These are phyloP conservation scores for Taxidea taxus DNA, from an alignment of 2,113 vertebrate genomes.

Conservation along the genomic window DNA sequence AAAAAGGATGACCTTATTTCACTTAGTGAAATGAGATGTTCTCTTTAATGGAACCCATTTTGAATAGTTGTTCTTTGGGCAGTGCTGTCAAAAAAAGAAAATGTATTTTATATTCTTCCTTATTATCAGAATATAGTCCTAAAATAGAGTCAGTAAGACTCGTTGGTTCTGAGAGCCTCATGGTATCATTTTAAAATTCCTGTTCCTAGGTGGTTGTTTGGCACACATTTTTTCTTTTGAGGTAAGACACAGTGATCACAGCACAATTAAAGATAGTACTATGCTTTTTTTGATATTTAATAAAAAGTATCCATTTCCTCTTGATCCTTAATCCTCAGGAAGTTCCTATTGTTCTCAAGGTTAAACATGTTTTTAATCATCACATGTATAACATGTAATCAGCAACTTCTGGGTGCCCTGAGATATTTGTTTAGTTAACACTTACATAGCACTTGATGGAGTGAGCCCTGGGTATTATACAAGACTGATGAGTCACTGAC, in stretches of 20 bases:
- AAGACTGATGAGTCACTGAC: not conserved
- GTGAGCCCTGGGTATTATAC: not conserved
- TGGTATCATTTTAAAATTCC: slow-evolving; percentile 32
- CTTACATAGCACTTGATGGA: not conserved
- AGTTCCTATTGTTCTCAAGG: not conserved
- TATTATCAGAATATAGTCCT: not conserved
- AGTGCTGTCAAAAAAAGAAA: slow-evolving; percentile 18
- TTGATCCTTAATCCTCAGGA: not conserved
- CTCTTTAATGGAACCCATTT: slow-evolving; percentile 16
- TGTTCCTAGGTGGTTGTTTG: slow-evolving; percentile 13
- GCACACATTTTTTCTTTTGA: slow-evolving; percentile 13
- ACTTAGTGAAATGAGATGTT: slow-evolving; percentile 42
- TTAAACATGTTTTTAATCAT: not conserved
- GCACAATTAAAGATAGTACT: not conserved
- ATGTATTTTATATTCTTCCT: not conserved
- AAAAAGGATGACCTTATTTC: slow-evolving; percentile 64
- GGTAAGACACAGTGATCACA: not conserved
- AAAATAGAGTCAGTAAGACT: slow-evolving; percentile 42
- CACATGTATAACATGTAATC: not conserved
- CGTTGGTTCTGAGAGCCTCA: not conserved
- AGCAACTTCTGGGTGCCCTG: not conserved
- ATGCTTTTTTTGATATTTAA: slow-evolving; percentile 12
- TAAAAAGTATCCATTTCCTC: slow-evolving; percentile 3
- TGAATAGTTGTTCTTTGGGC: not conserved
- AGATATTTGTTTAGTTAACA: not conserved